Base-by-base conservation (phyloP, 2,888 invertebrate species). In the Eupelmus urozonus region DNA sequence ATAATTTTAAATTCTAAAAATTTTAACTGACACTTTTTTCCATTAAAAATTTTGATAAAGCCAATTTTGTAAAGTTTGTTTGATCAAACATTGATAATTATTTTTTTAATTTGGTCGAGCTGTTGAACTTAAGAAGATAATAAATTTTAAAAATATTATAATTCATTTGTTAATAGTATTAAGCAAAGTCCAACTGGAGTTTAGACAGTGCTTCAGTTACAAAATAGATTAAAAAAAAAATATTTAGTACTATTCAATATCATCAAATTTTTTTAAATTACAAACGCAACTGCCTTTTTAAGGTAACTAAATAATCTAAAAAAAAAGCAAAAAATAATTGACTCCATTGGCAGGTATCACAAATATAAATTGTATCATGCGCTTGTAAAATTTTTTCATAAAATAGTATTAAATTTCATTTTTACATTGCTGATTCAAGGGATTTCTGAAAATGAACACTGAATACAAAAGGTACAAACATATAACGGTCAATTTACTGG, bases 161-260 rank as follows among this genome's bases (percentile, higher is more conserved):
- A 69, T 25, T 75, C 49, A 65, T 29, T 69, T 73, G 42, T 70
- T 78, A 75, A 63, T 80, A 7, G 57, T 59, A 25, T 69, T 34
- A 27, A 83, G 84, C 84, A 84, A 82, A 84, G 85, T 87, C 86
- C 82, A 86, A 85, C 80, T 84, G 87, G 86, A 87, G 87, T 85
- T 86, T 85, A 85, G 86, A 87, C 86, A 85, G 84, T 85, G 84
- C 79, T 73, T 67, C 7, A 40, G 65, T 57, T 53, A n/a, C 3
- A n/a, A 80, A 77, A 78, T 76, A 40, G 3, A 34, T 53, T 27
- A 42, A 34, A 67, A 42, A 69, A 57, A 34, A 60, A 60, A 42
- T 25, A 57, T 27, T 45, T 45, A 0, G 16, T 40, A n/a, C n/a
- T n/a, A n/a, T n/a, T 53, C 4, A 18, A n/a, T 34, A 45, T 13